Conservation (phyloP, 2,888 invertebrate genomes). For the Oscheius onirici region DNA sequence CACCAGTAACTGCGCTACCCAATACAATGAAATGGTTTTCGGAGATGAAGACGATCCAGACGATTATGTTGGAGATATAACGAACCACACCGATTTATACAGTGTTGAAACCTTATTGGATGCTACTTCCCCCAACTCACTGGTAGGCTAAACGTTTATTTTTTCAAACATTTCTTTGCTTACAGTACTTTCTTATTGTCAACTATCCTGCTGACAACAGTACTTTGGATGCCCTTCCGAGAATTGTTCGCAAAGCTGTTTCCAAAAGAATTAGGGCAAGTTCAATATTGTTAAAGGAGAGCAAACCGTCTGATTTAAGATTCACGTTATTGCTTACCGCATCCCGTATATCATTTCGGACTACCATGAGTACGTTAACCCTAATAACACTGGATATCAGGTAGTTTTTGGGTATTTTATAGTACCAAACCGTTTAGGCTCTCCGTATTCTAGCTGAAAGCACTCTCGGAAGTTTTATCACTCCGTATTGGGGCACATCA, state of each 20-base stretch:
- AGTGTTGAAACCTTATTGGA: not conserved
- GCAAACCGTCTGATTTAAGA: slow-evolving; percentile 9
- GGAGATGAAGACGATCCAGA: not conserved
- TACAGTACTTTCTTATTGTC: not conserved
- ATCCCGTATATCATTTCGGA: not conserved
- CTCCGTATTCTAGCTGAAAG: slow-evolving; percentile 19
- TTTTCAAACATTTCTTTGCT: not conserved
- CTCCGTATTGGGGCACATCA: slow-evolving; percentile 6
- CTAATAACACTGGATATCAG: not conserved
- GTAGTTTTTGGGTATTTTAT: not conserved
- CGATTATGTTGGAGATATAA: not conserved
- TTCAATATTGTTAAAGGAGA: not conserved
- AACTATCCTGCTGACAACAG: not conserved
- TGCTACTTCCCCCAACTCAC: slow-evolving; percentile 1
- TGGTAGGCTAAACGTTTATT: not conserved
- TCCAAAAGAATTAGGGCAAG: slow-evolving; percentile 8
- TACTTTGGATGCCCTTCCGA: not conserved
- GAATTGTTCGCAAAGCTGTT: slow-evolving; percentile 1
- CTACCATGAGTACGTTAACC: not conserved
- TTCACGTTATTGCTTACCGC: slow-evolving; percentile 2
- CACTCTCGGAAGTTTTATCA: slow-evolving; percentile 22
- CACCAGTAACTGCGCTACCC: not conserved
- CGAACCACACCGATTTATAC: not conserved
- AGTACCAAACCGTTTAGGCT: not conserved
- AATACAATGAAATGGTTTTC: not conserved